These are phyloP conservation scores for Adelognathus sp. DNA, from an alignment of 2,888 invertebrate genomes.

Conservation along the genomic window DNA sequence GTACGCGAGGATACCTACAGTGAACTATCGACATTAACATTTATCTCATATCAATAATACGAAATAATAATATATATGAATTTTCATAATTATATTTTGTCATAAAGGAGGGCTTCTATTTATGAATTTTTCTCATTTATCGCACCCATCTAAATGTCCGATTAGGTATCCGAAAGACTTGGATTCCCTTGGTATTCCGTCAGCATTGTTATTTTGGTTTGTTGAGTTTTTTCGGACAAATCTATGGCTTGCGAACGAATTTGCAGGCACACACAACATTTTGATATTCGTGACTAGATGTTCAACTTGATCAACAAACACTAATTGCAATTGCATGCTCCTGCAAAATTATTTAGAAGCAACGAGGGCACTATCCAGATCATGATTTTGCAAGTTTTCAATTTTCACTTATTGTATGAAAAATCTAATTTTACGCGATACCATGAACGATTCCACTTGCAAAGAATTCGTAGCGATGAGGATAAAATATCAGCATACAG, in stretches of 20 bases:
- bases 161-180: neutral
- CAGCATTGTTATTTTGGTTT: neutral
- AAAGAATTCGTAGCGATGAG: too few relatives aligned
- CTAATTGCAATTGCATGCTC: neutral
- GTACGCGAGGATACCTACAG: too few relatives aligned
- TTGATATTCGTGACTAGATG: neutral
- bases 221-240: neutral
- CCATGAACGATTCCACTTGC: too few relatives aligned
- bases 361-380: conserved; percentile 15
- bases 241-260: neutral
- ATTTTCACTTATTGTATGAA: too few relatives aligned
- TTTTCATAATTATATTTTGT: neutral
- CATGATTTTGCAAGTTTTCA: neutral
- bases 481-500: too few relatives aligned
- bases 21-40: neutral
- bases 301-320: neutral
- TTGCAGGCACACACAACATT: neutral
- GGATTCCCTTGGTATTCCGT: too few relatives aligned
- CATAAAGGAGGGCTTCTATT: neutral
- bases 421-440: too few relatives aligned
- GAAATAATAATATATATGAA: neutral
- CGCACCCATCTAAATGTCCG: neutral
- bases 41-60: neutral
- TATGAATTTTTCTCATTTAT: neutral
- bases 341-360: neutral